Evolutionary conservation across 2,797 vertebrate genomes (phyloP).

Genomic region (Gymnoscopelus microlampas): DNA sequence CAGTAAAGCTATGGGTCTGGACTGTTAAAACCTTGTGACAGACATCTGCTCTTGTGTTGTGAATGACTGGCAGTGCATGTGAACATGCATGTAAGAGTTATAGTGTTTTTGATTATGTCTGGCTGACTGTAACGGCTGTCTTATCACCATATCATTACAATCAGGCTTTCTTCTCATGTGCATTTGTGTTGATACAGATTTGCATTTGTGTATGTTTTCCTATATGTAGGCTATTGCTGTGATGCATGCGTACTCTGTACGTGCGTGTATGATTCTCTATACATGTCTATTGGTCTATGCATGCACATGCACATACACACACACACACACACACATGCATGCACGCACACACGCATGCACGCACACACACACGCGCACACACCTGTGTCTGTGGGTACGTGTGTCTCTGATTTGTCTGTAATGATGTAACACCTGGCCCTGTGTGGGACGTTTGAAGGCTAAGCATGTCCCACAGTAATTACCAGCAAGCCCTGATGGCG

Average conservation of each 20-base stretch:
- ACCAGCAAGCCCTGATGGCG: constrained; percentile 66
- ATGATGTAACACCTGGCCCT: constrained; percentile 89
- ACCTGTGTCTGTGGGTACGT: constrained; percentile 24
- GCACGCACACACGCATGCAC: too few species aligned
- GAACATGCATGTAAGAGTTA: not conserved
- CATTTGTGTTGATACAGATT: not conserved
- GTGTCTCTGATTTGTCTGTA: constrained; percentile 80
- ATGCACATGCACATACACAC: not conserved
- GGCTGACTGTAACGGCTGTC: not conserved
- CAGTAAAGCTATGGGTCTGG: constrained; percentile 76
- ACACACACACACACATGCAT: too few species aligned
- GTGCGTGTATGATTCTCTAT: not conserved
- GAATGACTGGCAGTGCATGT: constrained; percentile 64
- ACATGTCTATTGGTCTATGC: constrained; percentile 5
- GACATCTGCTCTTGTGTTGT: constrained; percentile 77
- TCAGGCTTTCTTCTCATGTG: not conserved
- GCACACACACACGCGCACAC: too few species aligned
- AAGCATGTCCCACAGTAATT: constrained; percentile 83
- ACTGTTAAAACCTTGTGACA: constrained; percentile 78
- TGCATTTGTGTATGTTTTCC: too few species aligned
- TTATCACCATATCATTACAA: not conserved
- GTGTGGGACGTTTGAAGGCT: constrained; percentile 82
- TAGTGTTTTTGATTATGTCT: not conserved
- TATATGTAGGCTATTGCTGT: too few species aligned
- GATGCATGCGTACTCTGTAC: too few species aligned